These are phyloP conservation scores for Bibio marci DNA, from an alignment of 2,888 invertebrate species.

Conservation along the genomic window DNA sequence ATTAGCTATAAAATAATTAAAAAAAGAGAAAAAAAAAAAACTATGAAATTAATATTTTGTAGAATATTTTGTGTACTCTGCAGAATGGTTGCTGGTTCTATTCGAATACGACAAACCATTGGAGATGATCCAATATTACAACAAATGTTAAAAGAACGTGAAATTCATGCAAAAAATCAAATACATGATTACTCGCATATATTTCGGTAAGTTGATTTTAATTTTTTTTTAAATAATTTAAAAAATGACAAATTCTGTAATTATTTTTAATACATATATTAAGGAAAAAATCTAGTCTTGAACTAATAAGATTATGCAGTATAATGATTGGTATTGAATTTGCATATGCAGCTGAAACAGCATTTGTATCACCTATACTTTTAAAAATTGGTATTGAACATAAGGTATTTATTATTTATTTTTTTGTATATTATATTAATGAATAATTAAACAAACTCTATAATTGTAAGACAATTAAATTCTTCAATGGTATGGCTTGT, in stretches of 20 bases:
- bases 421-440: neutral
- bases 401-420: slow-evolving; percentile 12
- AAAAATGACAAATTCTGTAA: neutral
- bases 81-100: no score
- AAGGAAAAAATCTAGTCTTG: slow-evolving; percentile 20
- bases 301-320: slow-evolving; percentile 23
- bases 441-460: no score
- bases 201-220: slow-evolving; percentile 16
- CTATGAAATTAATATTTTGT: no score
- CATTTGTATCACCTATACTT: slow-evolving; percentile 45
- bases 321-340: slow-evolving; percentile 40
- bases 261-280: slow-evolving; percentile 1
- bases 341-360: slow-evolving; percentile 48
- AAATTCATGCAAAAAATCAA: slow-evolving; percentile 24
- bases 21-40: no score
- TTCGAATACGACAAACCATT: no score
- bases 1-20: no score
- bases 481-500: no score
- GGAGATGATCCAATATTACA: slow-evolving; percentile 23
- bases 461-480: no score
- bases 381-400: slow-evolving; percentile 42
- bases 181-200: slow-evolving; percentile 28
- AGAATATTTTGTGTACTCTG: no score
- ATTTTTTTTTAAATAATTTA: slow-evolving; percentile 1
- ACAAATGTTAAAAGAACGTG: slow-evolving; percentile 24